Base-by-base conservation (phyloP, 2,797 vertebrate species). In the Sebastes umbrosus region DNA sequence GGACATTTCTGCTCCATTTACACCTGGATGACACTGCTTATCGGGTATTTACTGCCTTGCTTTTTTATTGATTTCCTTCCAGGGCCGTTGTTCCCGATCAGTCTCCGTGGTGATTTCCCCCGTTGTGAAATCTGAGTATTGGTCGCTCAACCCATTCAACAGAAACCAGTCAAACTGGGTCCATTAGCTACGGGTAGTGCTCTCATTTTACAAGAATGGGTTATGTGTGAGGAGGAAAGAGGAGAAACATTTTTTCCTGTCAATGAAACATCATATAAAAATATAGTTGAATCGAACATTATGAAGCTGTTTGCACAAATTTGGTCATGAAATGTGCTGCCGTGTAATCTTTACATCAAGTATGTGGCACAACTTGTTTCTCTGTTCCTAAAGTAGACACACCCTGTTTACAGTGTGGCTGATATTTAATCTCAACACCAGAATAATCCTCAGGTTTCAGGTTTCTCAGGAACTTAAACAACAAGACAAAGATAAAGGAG, bases 101-200 rank as follows among this genome's bases (percentile, higher is more conserved):
- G n/a, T 69, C 60, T 76, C 82, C 64, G 16, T 46, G 58, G 70
- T 73, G 79, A 78, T 78, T 82, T 77, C 70, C 27, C 27, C 66
- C 80, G 73, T 87, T 86, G 87, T 91, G 90, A 92, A 92, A 93
- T 89, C 67, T 72, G 89, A 94, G 85, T 55, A 58, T 80, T 86
- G 79, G 84, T 73, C 39, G 4, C 39, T 71, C 65, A 77, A 63
- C 57, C 82, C 65, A 84, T 90, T 89, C 80, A 94, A 22, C 59
- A 77, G 29, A 89, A 94, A 94, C 93, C 87, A 85, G 92, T 93
- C 76, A 75, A 84, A 94, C 93, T 77, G 83, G 93, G 88, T 93
- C 58, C 60, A 52, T 84, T 60, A 73, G 63, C 69, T 31, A 60
- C 69, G 27, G 55, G 36, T n/a, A 66, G 31, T 20, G 78, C 67